Evolutionary conservation across 92 coral and sea anemone genomes (phyloP), one percentile per base, ranked within the genome.

Genomic region (Plumapathes pennacea): DNA sequence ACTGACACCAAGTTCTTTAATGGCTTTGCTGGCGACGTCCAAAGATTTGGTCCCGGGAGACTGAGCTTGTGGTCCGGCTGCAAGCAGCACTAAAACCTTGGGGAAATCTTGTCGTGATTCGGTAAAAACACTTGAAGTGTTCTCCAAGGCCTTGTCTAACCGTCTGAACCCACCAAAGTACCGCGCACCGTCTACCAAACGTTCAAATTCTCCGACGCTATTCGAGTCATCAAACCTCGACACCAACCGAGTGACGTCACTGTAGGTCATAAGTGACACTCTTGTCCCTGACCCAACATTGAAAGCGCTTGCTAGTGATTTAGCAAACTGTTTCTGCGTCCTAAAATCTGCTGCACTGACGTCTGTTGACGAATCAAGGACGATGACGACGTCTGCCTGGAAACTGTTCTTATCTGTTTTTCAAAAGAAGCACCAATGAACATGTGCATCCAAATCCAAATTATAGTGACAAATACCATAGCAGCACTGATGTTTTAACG

Each of bases 121-220:
- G 28, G 57, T 32, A 23, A 89, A 60, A 14, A 51, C 82, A 11
- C 43, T 33, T 12, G 80, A 83, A 17, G 80, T 80, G 13, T 41
- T 40, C 32, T 62, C 76, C 46, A 89, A 26, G 5, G 89, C 90
- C 25, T 46, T 77, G 60, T 84, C 97, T 31, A 89, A 66, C n/a
- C 80, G 64, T 62, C 88, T 64, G 1, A 32, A 32, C 4, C 85
- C 83, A 4, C 85, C 84, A 2, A 81, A 44, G 54, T 77, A 62
- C 9, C 55, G 63, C 2, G 77, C 76, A 17, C 52, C 48, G 72
- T 80, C 89, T 28, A 89, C 82, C 5, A 72, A 68, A 18, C 17
- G 26, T 57, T 62, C 74, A 22, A 89, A 81, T 28, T 55, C 57
- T 8, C 56, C 50, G 17, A 69, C 55, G 11, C 71, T 56, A 30